Evolutionary conservation across 2,797 vertebrate species (phyloP).

Genomic region (Dendrocincla tyrannina): DNA sequence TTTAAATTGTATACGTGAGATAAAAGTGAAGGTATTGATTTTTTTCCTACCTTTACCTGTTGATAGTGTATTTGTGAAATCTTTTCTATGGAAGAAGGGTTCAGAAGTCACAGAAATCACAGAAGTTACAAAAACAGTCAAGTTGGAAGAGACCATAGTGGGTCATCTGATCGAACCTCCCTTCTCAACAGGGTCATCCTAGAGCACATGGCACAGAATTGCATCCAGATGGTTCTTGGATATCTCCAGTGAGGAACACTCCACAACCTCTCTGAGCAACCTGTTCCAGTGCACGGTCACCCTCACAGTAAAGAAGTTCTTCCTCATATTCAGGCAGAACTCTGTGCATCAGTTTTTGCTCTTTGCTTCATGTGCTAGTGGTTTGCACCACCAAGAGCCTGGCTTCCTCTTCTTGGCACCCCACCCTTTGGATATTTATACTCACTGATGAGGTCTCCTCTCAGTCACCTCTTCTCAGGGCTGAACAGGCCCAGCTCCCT

Average conservation of each 20-base stretch:
- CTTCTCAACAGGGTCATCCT: not conserved
- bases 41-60: not conserved
- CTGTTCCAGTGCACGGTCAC: not conserved
- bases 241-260: not conserved
- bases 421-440: not conserved
- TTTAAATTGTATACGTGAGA: not conserved
- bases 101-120: not conserved
- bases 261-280: not conserved
- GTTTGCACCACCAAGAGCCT: not conserved
- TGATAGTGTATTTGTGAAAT: not conserved
- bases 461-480: not conserved
- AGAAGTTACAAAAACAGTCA: not conserved
- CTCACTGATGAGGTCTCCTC: too few species aligned
- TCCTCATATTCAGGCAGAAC: not conserved
- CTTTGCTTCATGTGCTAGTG: rapidly evolving
- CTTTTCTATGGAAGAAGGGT: not conserved
- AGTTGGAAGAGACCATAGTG: not conserved
- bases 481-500: not conserved
- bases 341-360: not conserved
- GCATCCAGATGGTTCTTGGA: not conserved
- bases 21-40: not conserved
- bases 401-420: not conserved
- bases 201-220: not conserved
- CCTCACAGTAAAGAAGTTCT: rapidly evolving
- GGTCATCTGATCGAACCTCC: not conserved